Percentiles rank a stretch among this genome's conserved stretches.
Conservation (phyloP, 1,140 invertebrate genomes). For the Sitobion miscanthi region DNA sequence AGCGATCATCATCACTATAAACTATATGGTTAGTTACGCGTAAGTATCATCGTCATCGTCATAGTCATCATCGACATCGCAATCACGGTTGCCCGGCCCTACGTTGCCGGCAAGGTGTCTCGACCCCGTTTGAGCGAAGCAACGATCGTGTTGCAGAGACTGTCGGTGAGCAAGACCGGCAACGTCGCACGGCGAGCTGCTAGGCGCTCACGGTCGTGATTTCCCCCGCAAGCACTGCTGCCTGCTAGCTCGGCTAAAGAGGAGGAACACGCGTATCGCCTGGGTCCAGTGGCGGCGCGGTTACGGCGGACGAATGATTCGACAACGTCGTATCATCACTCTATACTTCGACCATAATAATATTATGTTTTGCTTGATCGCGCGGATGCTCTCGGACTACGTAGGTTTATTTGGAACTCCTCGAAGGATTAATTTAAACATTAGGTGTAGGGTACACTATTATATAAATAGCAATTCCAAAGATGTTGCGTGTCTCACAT, state of each 20-base stretch:
- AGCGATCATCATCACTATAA: neutral
- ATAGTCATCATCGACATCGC: neutral
- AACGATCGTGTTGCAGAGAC: neutral
- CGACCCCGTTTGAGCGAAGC: neutral
- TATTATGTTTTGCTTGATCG: slow-evolving; percentile 26
- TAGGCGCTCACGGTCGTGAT: slow-evolving; percentile 49
- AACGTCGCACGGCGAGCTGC: slow-evolving; percentile 18
- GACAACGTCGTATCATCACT: slow-evolving; percentile 38
- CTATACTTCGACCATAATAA: neutral
- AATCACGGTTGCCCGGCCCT: neutral
- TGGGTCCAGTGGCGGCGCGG: neutral
- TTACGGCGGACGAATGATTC: neutral
- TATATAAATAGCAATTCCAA: too few relatives aligned
- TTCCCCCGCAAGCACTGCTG: slow-evolving; percentile 30
- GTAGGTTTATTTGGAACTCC: neutral
- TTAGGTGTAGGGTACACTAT: too few relatives aligned
- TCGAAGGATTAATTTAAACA: neutral
- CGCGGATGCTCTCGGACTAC: slow-evolving; percentile 23
- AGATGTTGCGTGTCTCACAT: neutral
- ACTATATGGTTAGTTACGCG: slow-evolving; percentile 19
- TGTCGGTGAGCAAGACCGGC: neutral
- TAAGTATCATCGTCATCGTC: neutral
- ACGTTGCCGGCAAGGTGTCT: slow-evolving; percentile 11
- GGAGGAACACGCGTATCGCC: neutral
- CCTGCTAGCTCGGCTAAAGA: neutral